phyloP scores from a whole-genome alignment of 1,140 invertebrate species.

The Batillaria attramentaria region DNA sequence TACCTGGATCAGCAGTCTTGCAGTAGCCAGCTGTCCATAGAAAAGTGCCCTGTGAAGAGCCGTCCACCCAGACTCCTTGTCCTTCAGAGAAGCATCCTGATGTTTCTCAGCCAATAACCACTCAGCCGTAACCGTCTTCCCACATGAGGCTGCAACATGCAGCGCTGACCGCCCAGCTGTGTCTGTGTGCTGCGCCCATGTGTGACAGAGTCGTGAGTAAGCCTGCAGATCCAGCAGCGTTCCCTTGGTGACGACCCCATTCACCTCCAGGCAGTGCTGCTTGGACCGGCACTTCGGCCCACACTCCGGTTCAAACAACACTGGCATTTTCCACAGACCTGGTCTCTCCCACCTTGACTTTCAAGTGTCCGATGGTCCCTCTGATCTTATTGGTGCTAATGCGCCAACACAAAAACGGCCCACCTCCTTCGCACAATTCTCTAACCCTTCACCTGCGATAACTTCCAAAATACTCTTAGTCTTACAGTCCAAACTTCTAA shows the following conservation, averaged over 20 bases:
- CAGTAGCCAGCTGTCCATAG: slow-evolving; percentile 81
- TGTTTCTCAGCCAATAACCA: slow-evolving; percentile 79
- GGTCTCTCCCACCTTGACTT: not conserved
- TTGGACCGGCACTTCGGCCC: slow-evolving; percentile 76
- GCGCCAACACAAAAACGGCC: too few relatives aligned
- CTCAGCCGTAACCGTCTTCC: slow-evolving; percentile 76
- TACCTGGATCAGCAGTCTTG: slow-evolving; percentile 78
- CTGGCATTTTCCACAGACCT: slow-evolving; percentile 42
- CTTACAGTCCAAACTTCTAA: not conserved
- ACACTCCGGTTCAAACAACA: slow-evolving; percentile 59
- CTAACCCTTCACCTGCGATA: not conserved
- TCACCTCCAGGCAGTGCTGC: slow-evolving; percentile 76
- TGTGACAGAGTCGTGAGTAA: slow-evolving; percentile 75
- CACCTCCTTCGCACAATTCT: too few relatives aligned
- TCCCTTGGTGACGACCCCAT: slow-evolving; percentile 77
- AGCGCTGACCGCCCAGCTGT: slow-evolving; percentile 77
- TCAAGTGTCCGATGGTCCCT: not conserved
- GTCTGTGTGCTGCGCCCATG: slow-evolving; percentile 74
- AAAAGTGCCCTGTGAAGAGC: slow-evolving; percentile 83
- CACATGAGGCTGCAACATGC: slow-evolving; percentile 81
- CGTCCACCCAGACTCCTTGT: slow-evolving; percentile 83
- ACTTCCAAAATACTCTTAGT: not conserved
- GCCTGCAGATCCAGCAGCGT: slow-evolving; percentile 53
- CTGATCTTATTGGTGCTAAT: not conserved
- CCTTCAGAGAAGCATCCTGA: slow-evolving; percentile 77